Evolutionary conservation across 1,140 invertebrate genomes (phyloP).

Genomic region (Eciton burchellii): DNA sequence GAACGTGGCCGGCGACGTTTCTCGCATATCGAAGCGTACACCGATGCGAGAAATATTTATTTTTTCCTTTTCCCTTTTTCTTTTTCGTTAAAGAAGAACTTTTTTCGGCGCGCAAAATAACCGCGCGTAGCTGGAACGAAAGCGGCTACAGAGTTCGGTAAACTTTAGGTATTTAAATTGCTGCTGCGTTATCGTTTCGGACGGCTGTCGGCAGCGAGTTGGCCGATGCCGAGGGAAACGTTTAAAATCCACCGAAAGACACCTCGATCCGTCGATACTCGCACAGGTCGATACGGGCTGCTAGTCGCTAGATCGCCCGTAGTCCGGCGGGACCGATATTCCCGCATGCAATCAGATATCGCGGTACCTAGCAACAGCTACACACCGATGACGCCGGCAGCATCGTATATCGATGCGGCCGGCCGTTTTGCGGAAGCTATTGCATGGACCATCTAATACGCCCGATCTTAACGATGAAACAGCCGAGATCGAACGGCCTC

Average conservation of each 20-base stretch:
- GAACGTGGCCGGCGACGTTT: background rate
- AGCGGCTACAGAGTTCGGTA: background rate
- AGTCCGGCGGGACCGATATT: slow-evolving; percentile 67
- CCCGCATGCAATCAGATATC: slow-evolving; percentile 72
- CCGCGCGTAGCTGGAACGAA: background rate
- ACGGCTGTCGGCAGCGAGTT: background rate
- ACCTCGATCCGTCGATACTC: slow-evolving; percentile 46
- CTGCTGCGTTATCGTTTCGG: background rate
- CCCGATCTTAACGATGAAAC: slow-evolving; percentile 52
- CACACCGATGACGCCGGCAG: slow-evolving; percentile 56
- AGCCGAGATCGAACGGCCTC: slow-evolving; percentile 31
- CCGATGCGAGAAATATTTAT: slow-evolving; percentile 12
- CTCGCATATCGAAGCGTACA: background rate
- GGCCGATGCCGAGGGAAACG: background rate
- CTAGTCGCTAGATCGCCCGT: slow-evolving; percentile 44
- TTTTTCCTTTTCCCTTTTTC: background rate
- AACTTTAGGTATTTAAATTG: slow-evolving; percentile 25
- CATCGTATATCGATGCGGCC: slow-evolving; percentile 68
- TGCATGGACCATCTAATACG: slow-evolving; percentile 14
- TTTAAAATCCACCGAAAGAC: slow-evolving; percentile 43
- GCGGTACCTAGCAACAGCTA: slow-evolving; percentile 69
- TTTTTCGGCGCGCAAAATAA: slow-evolving; percentile 15
- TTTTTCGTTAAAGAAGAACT: background rate
- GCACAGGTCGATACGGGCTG: slow-evolving; percentile 44
- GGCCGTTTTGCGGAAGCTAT: slow-evolving; percentile 39